Base-by-base conservation (phyloP, 2,797 vertebrate genomes). In the Arrhamphus sclerolepis region DNA sequence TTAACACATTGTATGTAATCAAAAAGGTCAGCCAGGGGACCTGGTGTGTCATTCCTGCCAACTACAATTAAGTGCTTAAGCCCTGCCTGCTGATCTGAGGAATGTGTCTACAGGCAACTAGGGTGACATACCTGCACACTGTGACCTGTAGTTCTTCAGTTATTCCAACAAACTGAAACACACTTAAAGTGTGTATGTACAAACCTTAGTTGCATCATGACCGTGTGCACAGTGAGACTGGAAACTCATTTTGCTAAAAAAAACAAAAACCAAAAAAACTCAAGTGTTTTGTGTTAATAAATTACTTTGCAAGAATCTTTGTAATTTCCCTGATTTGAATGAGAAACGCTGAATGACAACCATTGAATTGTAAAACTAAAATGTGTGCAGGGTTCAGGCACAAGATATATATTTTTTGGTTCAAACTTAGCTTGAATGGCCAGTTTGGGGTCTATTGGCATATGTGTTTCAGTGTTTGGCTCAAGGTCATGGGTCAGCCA, bases 201-300 rank as follows among this genome's bases (percentile, higher is more conserved):
- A 80, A 85, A 76, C 66, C 72, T 52, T 52, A 39, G 56, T 75
- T 81, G 87, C 75, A 82, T 87, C 81, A 69, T 77, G 67, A 81
- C 64, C 64, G 70, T 61, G 21, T 82, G 81, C 86, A 84, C 85
- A 82, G 68, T 64, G 69, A 90, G 88, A 92, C 92, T 91, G 89
- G 91, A 93, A 92, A 78, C 80, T 83, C 68, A 80, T 82, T 92
- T 92, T 91, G 82, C 89, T 90, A 87, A 91, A n/a, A n/a, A n/a
- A n/a, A n/a, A n/a, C n/a, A n/a, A n/a, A n/a, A n/a, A n/a, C n/a
- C n/a, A n/a, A n/a, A n/a, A n/a, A n/a, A 85, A 82, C 58, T 66
- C 76, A 88, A 91, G 83, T 91, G 91, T 91, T 90, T 92, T 94
- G 87, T 93, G 91, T 34, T 92, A 93, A 92, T 92, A 94, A 93